Conservation (phyloP, 2,888 invertebrate species). For the Malthinus flaveolus region DNA sequence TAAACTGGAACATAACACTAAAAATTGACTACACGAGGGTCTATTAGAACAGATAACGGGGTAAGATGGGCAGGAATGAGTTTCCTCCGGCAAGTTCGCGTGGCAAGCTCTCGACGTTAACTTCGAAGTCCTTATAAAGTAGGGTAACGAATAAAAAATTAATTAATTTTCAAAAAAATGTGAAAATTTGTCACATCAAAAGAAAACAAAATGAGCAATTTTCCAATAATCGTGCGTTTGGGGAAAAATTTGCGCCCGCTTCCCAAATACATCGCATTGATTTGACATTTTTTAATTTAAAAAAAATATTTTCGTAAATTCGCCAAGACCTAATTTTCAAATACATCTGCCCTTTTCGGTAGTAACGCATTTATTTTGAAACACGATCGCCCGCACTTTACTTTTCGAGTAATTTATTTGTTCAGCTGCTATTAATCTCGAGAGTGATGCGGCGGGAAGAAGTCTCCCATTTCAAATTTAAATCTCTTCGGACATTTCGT, state of each 20-base stretch:
- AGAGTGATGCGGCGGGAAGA: not conserved
- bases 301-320: not conserved
- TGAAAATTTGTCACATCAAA: too few relatives aligned
- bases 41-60: too few relatives aligned
- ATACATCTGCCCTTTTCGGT: too few relatives aligned
- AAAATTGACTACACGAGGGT: too few relatives aligned
- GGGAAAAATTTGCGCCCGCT: not conserved
- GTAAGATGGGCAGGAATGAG: too few relatives aligned
- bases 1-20: too few relatives aligned
- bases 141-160: too few relatives aligned
- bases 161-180: too few relatives aligned
- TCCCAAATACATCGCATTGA: not conserved
- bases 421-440: constrained; percentile 19
- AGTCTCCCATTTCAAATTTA: constrained; percentile 18
- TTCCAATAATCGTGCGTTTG: not conserved
- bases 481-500: not conserved
- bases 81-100: too few relatives aligned
- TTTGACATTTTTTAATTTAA: constrained; percentile 2
- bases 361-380: constrained; percentile 16
- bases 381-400: constrained; percentile 13
- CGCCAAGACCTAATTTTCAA: not conserved
- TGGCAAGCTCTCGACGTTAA: too few relatives aligned
- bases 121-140: too few relatives aligned
- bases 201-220: too few relatives aligned
- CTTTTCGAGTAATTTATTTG: constrained; percentile 16